Base-by-base conservation (phyloP, 2,113 vertebrate genomes). In the Peromyscus leucopus region DNA sequence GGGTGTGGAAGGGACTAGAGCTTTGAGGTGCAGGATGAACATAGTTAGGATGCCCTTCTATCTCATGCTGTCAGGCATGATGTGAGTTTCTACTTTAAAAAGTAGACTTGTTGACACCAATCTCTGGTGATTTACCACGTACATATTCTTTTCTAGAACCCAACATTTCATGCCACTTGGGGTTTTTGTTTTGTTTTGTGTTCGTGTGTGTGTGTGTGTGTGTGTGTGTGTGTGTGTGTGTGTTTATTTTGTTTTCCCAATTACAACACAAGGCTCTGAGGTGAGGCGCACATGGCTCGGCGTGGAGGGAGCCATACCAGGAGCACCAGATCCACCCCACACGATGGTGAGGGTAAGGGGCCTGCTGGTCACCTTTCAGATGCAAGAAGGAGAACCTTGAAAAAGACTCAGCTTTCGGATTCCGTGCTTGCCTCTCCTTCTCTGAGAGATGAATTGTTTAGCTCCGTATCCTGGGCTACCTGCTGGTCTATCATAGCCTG, bases 251-350 rank as follows among this genome's bases (percentile, higher is more conserved):
- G 39, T 78, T 95, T 67, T 84, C 57, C 57, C 42, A 63, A 63
- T 46, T 84, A 28, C n/a, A 63, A 46, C 3, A 0, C n/a, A 61
- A 0, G 46, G 76, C n/a, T 88, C 69, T 0, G 0, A 59, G 63
- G 36, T 28, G 17, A 69, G 11, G 22, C 21, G 80, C 28, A 9
- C 28, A 21, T 65, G 55, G 61, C 0, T 0, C 24, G 4, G 42
- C 1, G 0, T 28, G 2, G 48, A 13, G 0, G 2, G 39, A 21
- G 2, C 16, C 10, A 3, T 76, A 4, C 46, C 19, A 13, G 76
- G 51, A 13, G 33, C 46, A 15, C 55, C 2, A 24, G 72, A 63
- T 17, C 61, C 57, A 1, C 6, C n/a, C 74, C 13, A 13, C 16
- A 3, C 12, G 0, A 48, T 11, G 2, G 36, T 1, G 3, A 0